Conservation (phyloP, 2,113 vertebrate species). For the Lasiurus borealis region DNA sequence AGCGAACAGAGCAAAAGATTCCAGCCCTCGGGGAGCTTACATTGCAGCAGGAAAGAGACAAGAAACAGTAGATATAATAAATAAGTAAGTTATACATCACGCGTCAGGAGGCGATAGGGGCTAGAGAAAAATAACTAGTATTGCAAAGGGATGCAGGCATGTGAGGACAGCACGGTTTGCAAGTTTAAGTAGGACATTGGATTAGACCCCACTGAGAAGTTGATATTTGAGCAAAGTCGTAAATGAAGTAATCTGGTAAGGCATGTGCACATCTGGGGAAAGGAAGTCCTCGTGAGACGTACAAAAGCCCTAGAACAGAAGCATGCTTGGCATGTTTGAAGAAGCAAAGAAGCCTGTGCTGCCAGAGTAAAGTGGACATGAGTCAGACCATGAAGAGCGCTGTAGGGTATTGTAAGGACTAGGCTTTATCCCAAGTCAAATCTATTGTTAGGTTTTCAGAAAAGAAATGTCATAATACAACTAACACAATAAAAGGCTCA, state of each 20-base stretch:
- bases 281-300: not conserved
- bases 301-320: slow-evolving; percentile 7
- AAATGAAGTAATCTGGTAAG: not conserved
- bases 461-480: not conserved
- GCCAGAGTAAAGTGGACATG: not conserved
- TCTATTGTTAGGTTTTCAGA: not conserved
- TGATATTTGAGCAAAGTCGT: slow-evolving; percentile 7
- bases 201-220: not conserved
- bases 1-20: not conserved
- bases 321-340: not conserved
- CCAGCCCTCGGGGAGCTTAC: not conserved
- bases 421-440: not conserved
- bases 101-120: not conserved
- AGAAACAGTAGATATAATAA: not conserved
- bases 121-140: not conserved
- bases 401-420: not conserved
- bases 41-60: not conserved
- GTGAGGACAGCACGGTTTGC: not conserved
- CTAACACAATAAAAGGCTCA: not conserved
- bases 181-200: not conserved
- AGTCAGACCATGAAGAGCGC: not conserved
- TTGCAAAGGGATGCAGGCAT: not conserved
- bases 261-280: not conserved
- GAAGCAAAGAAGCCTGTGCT: not conserved
- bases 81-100: not conserved